phyloP scores from a whole-genome alignment of 2,113 vertebrate genomes.

The Xenus cinereus region DNA sequence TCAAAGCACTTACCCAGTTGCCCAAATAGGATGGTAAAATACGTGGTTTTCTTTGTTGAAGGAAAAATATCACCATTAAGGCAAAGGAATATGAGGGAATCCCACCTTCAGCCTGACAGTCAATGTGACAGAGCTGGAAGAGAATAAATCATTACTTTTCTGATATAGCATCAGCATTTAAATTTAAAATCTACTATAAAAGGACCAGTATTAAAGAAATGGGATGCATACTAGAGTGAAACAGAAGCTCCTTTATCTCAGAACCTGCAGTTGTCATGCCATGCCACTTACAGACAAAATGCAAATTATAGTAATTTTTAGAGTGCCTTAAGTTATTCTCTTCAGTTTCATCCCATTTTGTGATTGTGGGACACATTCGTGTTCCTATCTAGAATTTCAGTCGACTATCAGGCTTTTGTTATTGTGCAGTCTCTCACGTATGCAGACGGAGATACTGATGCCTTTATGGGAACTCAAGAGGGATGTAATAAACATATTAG shows the following conservation, averaged over 20 bases:
- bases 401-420: background rate
- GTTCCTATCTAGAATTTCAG: background rate
- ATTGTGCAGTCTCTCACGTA: fast-evolving
- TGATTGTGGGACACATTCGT: background rate
- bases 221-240: background rate
- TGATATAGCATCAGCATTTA: background rate
- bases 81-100: conserved; percentile 96
- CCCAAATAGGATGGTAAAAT: conserved; percentile 93
- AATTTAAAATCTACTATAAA: background rate
- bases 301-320: background rate
- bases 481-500: background rate
- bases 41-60: conserved; percentile 91
- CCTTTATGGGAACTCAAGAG: background rate
- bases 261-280: background rate
- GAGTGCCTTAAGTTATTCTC: background rate
- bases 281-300: background rate
- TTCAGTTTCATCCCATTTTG: background rate
- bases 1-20: conserved; percentile 82
- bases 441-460: background rate
- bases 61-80: conserved; percentile 99
- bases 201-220: background rate
- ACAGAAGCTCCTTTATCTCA: background rate
- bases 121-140: conserved; percentile 91
- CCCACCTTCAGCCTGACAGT: conserved; percentile 95
- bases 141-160: conserved; percentile 3